Evolutionary conservation across 2,888 invertebrate genomes (phyloP), one percentile per base, ranked within the genome.

Genomic region (Epicampocera succincta): DNA sequence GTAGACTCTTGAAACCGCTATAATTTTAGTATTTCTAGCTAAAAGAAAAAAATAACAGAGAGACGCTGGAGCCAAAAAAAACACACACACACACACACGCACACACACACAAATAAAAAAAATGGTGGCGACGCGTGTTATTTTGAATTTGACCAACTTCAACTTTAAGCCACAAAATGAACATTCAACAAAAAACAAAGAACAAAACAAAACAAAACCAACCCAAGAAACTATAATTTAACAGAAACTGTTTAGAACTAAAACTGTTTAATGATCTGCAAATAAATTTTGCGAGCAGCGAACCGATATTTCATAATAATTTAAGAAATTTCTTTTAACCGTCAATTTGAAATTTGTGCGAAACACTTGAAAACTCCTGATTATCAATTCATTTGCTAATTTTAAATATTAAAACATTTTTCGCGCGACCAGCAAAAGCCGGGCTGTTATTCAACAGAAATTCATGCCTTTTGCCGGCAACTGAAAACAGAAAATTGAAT

Each of bases 261-360:
- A 29, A 76, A 76, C 48, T 72, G 56, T 72, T 76, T 76, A 76
- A 76, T 81, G 71, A 73, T 77, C 17, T 17, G 13, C 17, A 46
- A 60, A 50, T 11, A 0, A 40, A 48, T 54, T 15, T 40, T 15
- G 38, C 5, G 50, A 17, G 56, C 48, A 50, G 58, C 50, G 15
- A 60, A 66, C n/a, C 9, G 9, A 5, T 17, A 48, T 40, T 33
- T 0, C 5, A 25, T 25, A 25, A 25, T 25, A 25, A 25, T 25
- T 25, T 25, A 25, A 25, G 25, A 25, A 25, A 9, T 29, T 21
- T 54, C 15, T 21, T 17, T 13, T 4, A 56, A 9, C 13, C 5
- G 21, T 12, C 19, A 19, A 50, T 13, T 15, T 42, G 17, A 60
- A 33, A 73, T 56, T 42, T 46, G 44, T 33, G 33, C 38, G 21